Percentiles rank a stretch among this genome's conserved stretches.
phyloP scores from a whole-genome alignment of 2,797 vertebrate genomes.

The Lacerta viridis region DNA sequence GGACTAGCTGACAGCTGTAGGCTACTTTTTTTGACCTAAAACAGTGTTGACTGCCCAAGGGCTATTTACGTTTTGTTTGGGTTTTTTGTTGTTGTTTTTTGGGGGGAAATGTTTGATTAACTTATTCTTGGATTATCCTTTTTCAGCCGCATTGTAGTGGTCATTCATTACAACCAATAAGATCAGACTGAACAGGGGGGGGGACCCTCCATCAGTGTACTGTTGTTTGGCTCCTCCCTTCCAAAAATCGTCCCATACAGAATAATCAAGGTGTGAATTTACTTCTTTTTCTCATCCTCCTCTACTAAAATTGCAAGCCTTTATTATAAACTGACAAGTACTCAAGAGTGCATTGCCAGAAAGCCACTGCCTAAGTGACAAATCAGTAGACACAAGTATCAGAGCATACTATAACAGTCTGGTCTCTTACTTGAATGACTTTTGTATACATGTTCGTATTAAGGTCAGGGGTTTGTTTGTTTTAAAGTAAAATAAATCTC shows the following conservation, averaged over 20 bases:
- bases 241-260: background rate
- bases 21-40: too few species aligned
- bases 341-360: background rate
- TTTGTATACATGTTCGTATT: background rate
- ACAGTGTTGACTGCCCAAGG: too few species aligned
- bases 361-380: background rate
- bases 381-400: background rate
- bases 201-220: background rate
- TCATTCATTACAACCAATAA: too few species aligned
- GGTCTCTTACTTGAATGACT: background rate
- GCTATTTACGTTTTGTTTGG: too few species aligned
- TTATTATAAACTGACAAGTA: background rate
- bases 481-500: background rate
- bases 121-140: too few species aligned
- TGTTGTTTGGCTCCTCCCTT: background rate
- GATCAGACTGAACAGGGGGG: too few species aligned
- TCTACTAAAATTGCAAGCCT: background rate
- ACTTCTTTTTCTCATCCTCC: background rate
- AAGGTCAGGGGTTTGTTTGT: too few species aligned
- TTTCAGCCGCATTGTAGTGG: too few species aligned
- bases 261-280: background rate
- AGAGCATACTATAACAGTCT: background rate
- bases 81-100: too few species aligned
- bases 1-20: too few species aligned
- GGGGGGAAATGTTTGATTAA: too few species aligned